Percentiles rank a stretch among this genome's conserved stretches.
These are phyloP conservation scores for Phoebastria nigripes DNA, from an alignment of 2,797 vertebrate species.

Conservation along the genomic window DNA sequence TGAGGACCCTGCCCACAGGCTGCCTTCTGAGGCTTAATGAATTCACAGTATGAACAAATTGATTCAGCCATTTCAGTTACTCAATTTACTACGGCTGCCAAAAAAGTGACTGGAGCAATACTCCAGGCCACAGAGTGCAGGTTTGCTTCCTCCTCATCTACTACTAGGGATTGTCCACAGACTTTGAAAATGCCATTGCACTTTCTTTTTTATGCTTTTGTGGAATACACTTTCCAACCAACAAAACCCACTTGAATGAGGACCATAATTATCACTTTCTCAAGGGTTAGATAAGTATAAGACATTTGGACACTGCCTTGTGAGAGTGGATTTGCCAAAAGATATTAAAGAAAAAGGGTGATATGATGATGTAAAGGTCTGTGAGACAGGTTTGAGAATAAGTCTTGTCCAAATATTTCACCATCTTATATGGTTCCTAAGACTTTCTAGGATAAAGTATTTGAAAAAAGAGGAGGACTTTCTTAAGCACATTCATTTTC, in stretches of 20 bases:
- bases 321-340: not conserved
- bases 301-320: not conserved
- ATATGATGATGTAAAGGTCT: not conserved
- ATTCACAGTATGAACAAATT: conserved; percentile 23
- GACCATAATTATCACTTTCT: not conserved
- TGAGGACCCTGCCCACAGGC: not conserved
- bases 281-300: not conserved
- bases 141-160: not conserved
- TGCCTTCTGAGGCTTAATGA: conserved; percentile 5
- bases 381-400: not conserved
- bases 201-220: not conserved
- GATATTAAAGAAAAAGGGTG: not conserved
- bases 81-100: conserved; percentile 15
- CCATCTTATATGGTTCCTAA: not conserved
- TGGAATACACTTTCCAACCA: not conserved
- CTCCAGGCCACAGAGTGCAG: not conserved
- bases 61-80: conserved; percentile 9
- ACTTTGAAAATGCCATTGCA: not conserved
- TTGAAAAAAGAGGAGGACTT: not conserved
- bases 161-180: not conserved
- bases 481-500: not conserved
- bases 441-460: not conserved
- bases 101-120: conserved; percentile 4
- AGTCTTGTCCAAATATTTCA: not conserved
- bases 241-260: not conserved